Evolutionary conservation across 2,113 vertebrate genomes (phyloP).

Genomic region (Callorhinus ursinus): DNA sequence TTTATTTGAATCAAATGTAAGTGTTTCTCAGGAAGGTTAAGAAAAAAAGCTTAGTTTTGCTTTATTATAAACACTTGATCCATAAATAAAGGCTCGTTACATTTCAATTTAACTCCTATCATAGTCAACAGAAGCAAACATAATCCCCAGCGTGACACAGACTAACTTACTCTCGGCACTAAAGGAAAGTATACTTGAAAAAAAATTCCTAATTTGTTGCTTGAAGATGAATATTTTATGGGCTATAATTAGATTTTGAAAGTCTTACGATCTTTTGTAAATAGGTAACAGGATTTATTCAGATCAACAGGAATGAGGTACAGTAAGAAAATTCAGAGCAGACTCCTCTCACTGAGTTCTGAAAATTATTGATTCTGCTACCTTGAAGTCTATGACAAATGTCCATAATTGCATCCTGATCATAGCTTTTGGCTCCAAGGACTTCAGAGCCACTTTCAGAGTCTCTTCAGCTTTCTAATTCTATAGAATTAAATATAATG

Average conservation of each 20-base stretch:
- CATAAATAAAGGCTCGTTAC: background rate
- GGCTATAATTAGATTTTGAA: background rate
- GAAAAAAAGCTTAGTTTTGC: background rate
- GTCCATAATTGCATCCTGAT: background rate
- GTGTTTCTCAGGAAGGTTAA: constrained; percentile 11
- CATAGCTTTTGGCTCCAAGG: background rate
- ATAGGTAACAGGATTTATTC: background rate
- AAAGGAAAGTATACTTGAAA: background rate
- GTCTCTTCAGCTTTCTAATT: background rate
- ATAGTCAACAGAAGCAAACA: background rate
- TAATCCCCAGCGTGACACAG: background rate
- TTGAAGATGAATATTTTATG: background rate
- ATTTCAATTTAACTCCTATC: background rate
- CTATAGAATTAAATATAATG: background rate
- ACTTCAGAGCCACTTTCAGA: background rate
- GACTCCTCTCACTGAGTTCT: background rate
- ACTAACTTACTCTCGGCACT: background rate
- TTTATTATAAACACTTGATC: background rate
- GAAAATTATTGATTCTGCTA: background rate
- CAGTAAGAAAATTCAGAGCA: background rate
- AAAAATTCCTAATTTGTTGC: background rate
- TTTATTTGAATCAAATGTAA: background rate
- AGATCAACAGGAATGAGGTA: background rate
- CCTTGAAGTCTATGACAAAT: background rate
- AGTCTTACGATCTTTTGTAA: background rate